Evolutionary conservation across 64 coral and sea anemone species (phyloP).

Genomic region (Hydrozoanthus tunicans): DNA sequence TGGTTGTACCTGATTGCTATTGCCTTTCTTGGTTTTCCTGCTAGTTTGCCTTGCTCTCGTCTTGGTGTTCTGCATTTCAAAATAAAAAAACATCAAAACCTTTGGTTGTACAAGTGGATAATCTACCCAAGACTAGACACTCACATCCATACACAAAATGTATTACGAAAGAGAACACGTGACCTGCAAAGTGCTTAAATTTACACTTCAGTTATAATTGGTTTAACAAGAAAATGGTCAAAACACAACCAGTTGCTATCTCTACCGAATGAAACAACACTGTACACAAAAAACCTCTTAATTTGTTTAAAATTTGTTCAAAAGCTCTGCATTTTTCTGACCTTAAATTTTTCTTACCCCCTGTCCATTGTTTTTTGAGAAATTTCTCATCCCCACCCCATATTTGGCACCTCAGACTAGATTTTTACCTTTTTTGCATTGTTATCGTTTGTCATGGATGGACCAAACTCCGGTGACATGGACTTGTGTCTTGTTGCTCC

Average conservation of each 20-base stretch:
- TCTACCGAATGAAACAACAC: neutral
- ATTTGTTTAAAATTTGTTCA: too few relatives aligned
- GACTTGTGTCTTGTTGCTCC: slow-evolving; percentile 67
- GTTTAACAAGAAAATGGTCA: neutral
- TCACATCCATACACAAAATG: neutral
- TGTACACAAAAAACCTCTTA: neutral
- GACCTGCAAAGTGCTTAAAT: too few relatives aligned
- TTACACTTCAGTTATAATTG: too few relatives aligned
- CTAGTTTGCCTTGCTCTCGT: neutral
- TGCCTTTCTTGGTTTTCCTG: slow-evolving; percentile 4
- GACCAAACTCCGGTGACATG: slow-evolving; percentile 84
- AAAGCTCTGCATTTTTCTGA: too few relatives aligned
- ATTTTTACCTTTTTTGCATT: neutral
- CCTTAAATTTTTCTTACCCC: too few relatives aligned
- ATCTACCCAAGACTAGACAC: neutral
- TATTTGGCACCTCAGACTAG: neutral
- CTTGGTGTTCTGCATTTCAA: neutral
- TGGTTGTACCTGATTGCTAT: neutral
- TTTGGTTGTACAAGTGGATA: neutral
- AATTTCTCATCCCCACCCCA: neutral
- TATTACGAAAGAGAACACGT: neutral
- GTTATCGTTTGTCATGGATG: neutral
- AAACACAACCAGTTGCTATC: neutral
- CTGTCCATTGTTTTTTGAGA: too few relatives aligned
- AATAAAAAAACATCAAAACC: neutral